phyloP scores from a whole-genome alignment of 2,797 vertebrate species.

The Pseudomugil gertrudae region DNA sequence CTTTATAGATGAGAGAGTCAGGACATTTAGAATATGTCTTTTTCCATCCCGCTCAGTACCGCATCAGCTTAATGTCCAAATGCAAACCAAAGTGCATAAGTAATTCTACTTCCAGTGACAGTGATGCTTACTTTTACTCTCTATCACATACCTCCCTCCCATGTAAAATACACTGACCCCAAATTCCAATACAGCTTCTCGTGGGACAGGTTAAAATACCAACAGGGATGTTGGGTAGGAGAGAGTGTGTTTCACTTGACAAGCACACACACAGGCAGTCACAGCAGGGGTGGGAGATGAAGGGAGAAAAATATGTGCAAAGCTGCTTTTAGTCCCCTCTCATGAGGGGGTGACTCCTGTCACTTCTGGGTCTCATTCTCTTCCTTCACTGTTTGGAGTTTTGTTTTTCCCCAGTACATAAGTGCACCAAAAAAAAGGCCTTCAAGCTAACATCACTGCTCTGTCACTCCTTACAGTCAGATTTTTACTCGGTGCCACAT shows the following conservation, averaged over 20 bases:
- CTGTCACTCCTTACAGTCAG: constrained; percentile 30
- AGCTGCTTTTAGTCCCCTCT: constrained; percentile 23
- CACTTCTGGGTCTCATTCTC: neutral
- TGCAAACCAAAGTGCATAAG: neutral
- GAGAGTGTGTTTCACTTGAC: constrained; percentile 26
- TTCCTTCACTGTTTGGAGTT: constrained; percentile 14
- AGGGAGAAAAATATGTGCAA: neutral
- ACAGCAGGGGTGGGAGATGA: constrained; percentile 8
- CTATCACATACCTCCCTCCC: neutral
- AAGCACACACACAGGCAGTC: constrained; percentile 8
- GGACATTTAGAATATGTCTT: neutral
- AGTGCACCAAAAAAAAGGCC: constrained; percentile 8
- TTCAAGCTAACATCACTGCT: constrained; percentile 9
- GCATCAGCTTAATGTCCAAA: neutral
- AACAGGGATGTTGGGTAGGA: constrained; percentile 19
- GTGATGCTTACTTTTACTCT: neutral
- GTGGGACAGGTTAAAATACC: constrained; percentile 27
- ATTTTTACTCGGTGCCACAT: constrained; percentile 53
- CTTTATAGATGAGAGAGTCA: neutral
- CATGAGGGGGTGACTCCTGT: constrained; percentile 9
- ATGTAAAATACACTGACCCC: constrained; percentile 23
- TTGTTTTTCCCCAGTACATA: constrained; percentile 50
- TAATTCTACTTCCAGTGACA: neutral
- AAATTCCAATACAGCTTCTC: constrained; percentile 29
- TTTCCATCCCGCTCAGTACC: neutral